Conservation (phyloP, 23 tunicate species). For the Styela plicata region DNA sequence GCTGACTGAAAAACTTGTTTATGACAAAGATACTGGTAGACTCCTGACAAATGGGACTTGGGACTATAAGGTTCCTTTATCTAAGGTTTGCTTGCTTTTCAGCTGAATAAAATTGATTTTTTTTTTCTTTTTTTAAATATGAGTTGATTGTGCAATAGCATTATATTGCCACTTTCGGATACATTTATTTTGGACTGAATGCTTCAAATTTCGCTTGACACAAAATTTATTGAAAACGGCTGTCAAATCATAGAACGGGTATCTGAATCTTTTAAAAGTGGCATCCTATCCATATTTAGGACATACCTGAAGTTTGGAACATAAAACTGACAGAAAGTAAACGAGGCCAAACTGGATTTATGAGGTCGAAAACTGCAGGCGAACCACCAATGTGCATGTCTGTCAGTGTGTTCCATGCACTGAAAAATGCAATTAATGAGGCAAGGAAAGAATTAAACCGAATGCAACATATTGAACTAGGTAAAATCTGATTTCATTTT, state of each 20-base stretch:
- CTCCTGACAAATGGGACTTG: conserved; percentile 51
- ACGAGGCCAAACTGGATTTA: conserved; percentile 42
- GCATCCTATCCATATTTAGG: conserved; percentile 18
- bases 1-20: conserved; percentile 41
- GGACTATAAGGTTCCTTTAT: conserved; percentile 64
- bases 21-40: conserved; percentile 44
- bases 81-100: conserved; percentile 28
- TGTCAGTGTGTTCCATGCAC: conserved; percentile 43
- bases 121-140: too few species aligned
- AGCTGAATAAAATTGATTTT: too few species aligned
- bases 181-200: background rate
- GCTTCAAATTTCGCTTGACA: background rate
- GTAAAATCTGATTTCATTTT: too few species aligned
- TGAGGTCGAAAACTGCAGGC: conserved; percentile 64
- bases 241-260: too few species aligned
- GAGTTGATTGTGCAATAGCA: too few species aligned
- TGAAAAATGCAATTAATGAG: too few species aligned
- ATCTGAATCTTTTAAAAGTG: too few species aligned
- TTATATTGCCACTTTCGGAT: too few species aligned
- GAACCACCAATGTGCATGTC: conserved; percentile 79
- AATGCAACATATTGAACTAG: too few species aligned
- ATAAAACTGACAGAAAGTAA: conserved; percentile 43
- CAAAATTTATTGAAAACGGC: background rate
- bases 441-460: too few species aligned
- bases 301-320: conserved; percentile 62